Percentiles rank a stretch among this genome's conserved stretches.
These are phyloP conservation scores for Cyphomyrus discorhynchus DNA, from an alignment of 2,113 vertebrate species.

Conservation along the genomic window DNA sequence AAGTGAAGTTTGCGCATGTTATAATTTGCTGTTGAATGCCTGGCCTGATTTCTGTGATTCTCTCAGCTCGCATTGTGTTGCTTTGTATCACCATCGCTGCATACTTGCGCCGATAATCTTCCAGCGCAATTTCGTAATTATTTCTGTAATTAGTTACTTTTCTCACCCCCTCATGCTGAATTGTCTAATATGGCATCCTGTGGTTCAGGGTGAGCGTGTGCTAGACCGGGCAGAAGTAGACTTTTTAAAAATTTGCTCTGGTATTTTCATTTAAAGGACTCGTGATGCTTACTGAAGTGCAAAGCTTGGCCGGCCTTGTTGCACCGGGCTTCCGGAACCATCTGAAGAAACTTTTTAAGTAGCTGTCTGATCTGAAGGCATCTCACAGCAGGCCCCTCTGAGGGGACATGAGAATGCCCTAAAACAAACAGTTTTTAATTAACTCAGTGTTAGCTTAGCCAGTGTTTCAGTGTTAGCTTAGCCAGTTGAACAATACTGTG, in stretches of 20 bases:
- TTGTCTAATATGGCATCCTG: not conserved
- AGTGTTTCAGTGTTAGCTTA: not conserved
- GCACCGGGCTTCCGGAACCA: not conserved
- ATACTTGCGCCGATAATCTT: not conserved
- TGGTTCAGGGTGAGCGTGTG: not conserved
- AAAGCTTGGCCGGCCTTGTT: not conserved
- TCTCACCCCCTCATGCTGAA: not conserved
- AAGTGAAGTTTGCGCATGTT: not conserved
- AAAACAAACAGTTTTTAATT: not conserved
- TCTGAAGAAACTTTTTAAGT: not conserved
- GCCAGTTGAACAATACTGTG: not conserved
- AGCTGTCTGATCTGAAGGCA: not conserved
- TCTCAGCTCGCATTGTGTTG: not conserved
- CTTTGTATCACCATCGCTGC: not conserved
- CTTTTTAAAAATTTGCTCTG: not conserved
- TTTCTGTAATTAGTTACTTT: constrained; percentile 7
- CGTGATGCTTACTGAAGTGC: not conserved
- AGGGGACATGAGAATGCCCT: not conserved
- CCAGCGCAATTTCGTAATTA: not conserved
- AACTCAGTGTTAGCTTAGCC: not conserved
- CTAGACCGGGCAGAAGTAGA: not conserved
- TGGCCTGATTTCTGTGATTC: not conserved
- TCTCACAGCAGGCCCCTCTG: not conserved
- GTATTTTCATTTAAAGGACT: not conserved
- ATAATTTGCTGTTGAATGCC: constrained; percentile 7